phyloP scores from a whole-genome alignment of 2,797 vertebrate genomes.

The Pangasius krempfi region DNA sequence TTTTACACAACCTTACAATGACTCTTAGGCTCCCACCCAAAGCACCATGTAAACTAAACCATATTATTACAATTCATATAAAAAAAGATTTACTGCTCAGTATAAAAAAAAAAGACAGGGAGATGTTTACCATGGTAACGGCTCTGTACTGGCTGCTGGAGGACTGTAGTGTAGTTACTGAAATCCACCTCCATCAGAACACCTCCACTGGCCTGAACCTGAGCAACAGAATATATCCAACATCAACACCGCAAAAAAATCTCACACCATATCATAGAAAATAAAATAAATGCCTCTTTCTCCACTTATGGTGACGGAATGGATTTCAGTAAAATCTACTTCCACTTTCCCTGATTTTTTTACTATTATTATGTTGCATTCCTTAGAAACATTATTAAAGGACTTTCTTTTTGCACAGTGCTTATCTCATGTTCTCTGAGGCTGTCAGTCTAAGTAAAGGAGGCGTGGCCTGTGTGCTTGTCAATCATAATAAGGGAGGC shows the following conservation, averaged over 20 bases:
- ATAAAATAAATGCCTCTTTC: no score
- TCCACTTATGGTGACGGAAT: neutral
- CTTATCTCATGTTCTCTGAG: neutral
- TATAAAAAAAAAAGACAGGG: neutral
- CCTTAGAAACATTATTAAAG: no score
- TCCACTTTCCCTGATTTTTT: no score
- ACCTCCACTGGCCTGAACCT: conserved; percentile 85
- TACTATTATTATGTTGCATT: no score
- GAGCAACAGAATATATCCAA: conserved; percentile 29
- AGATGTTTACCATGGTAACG: conserved; percentile 84
- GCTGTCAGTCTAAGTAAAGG: neutral
- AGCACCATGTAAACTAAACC: neutral
- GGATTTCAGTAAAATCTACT: no score
- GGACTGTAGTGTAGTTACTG: conserved; percentile 86
- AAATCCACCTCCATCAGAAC: conserved; percentile 91
- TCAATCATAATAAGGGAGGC: neutral
- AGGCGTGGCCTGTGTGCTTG: neutral
- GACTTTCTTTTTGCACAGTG: neutral
- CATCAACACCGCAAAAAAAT: neutral
- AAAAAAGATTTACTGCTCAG: neutral
- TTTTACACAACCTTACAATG: neutral
- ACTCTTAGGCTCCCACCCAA: neutral
- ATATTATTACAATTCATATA: neutral
- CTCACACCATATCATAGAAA: neutral
- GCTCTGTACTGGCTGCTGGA: conserved; percentile 85